Base-by-base conservation (phyloP, 1,140 invertebrate genomes). In the Epicauta chinensis region DNA sequence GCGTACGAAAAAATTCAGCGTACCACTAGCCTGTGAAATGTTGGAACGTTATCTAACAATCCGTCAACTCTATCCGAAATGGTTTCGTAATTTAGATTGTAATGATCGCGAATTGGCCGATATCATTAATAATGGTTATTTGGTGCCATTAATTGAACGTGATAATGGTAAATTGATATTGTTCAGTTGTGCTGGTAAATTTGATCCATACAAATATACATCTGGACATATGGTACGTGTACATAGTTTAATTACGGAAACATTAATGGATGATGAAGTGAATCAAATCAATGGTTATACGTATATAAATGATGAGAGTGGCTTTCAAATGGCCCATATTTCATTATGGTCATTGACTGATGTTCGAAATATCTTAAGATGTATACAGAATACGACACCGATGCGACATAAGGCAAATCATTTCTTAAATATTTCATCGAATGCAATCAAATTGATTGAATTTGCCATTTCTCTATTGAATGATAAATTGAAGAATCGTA, bases 361-460 rank as follows among this genome's bases (percentile, higher is more conserved):
- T 62, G 81, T 91, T 34, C 76, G 84, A 39, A 83, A 86, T 61
- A 81, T 91, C 72, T 67, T 89, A 23, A 79, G 82, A 62, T 89
- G 86, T 70, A 84, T 89, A 10, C 73, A 89, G 84, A 89, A 87
- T 68, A 88, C 87, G 1, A 84, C 87, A n/a, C 90, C 90, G 1
- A 88, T 91, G 79, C 76, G 89, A 10, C 88, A 91, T 66, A 92
- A 92, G 65, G 75, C 85, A 56, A 86, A 89, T 0, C 88, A 92
- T 63, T 87, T 91, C 55, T 73, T 92, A 14, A 91, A 92, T 64
- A 83, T 91, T 41, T 87, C 88, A 0, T 75, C 78, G 40, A 84
- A 80, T 58, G 86, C 86, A 1, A 79, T 81, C 1, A 83, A 86
- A 62, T 76, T 92, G 53, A 83, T 91, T 43, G 87, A 90, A 62